Evolutionary conservation across 2,113 vertebrate genomes (phyloP), one percentile per base, ranked within the genome.

Genomic region (Pterocles burchelli): DNA sequence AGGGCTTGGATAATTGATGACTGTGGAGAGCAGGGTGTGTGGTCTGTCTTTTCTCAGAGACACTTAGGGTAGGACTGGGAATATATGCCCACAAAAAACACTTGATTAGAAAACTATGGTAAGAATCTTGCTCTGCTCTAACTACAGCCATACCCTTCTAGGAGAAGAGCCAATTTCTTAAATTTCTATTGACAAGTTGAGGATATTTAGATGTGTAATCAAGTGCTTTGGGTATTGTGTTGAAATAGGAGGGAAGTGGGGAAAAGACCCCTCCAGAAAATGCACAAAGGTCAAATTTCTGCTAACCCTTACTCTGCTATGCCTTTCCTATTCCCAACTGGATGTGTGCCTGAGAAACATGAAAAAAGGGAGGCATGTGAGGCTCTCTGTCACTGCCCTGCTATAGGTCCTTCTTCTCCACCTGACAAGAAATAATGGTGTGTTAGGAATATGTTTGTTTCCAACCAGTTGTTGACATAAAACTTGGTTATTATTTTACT

Each of bases 111-210:
- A 92, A 94, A 68, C 65, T 94, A 52, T 95, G 91, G 71, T 54
- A 96, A 94, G 65, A 94, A 95, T 95, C 78, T 95, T 91, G 41
- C 49, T 93, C 14, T 88, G 48, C 51, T 85, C 11, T 62, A 88
- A 16, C 55, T 81, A 25, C 65, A 89, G 55, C 77, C 48, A 33
- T 84, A 68, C 10, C 17, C 17, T 67, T 93, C 66, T 67, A 51
- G 71, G 67, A 93, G 57, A 86, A 71, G 49, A 88, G 52, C 33
- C 66, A 93, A 66, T 83, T 85, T 89, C 49, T 89, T 93, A 57
- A 33, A 91, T 73, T 87, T 86, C 51, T 73, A 29, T 70, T 95
- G 85, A 89, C 66, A 94, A 67, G 65, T 51, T 93, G 65, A 73
- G 52, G 72, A 89, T 59, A 77, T 91, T 90, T 57, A 85, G 49